Evolutionary conservation across 2,888 invertebrate species (phyloP).

Genomic region (Bursaphelenchus okinawaensis): DNA sequence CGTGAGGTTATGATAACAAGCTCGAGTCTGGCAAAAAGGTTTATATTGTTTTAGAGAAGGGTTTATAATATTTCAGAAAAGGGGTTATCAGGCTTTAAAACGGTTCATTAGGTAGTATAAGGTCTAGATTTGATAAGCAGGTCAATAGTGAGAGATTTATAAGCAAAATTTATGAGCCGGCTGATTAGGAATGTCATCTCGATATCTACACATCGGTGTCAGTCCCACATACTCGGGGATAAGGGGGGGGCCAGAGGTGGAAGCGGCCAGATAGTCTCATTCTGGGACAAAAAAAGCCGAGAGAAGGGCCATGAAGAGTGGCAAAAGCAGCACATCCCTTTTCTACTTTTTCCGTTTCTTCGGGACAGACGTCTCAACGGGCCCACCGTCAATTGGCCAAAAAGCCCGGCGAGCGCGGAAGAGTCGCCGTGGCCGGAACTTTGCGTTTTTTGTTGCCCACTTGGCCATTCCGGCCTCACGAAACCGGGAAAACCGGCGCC

Average conservation of each 20-base stretch:
- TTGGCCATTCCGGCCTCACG: neutral
- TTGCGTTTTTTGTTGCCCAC: neutral
- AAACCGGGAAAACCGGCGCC: neutral
- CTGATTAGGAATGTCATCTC: too few species aligned
- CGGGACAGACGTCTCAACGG: neutral
- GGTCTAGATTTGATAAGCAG: too few species aligned
- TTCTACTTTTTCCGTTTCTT: neutral
- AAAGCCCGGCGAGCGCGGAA: neutral
- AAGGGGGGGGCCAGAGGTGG: too few species aligned
- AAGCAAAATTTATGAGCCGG: too few species aligned
- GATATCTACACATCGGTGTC: too few species aligned
- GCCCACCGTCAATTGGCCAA: neutral
- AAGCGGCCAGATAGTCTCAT: neutral
- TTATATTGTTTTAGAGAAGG: too few species aligned
- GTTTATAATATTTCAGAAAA: too few species aligned
- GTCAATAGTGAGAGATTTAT: too few species aligned
- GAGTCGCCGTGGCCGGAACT: neutral
- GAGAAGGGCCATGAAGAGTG: neutral
- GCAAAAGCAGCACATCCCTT: neutral
- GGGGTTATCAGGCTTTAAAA: too few species aligned
- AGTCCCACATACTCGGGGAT: neutral
- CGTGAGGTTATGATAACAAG: neutral
- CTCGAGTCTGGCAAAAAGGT: neutral
- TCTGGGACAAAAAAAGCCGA: neutral
- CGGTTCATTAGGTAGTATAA: too few species aligned